A percentile compares a stretch with the other conserved stretches of the same genome.
Evolutionary conservation across 2,113 vertebrate genomes (phyloP).

Genomic region (Cromileptes altivelis): DNA sequence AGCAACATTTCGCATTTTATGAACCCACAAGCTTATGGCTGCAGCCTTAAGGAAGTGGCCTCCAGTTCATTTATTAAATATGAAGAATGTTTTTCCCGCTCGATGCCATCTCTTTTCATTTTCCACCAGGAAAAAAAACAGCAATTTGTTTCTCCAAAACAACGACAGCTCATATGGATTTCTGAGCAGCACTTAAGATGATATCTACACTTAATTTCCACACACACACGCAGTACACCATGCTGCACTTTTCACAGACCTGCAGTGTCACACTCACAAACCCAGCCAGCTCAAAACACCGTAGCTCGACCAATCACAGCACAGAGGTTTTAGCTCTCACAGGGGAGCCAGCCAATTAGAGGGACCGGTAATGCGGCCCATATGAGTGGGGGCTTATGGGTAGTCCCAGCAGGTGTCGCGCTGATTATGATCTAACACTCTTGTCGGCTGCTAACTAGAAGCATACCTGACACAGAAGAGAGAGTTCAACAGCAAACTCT

Average conservation of each 20-base stretch:
- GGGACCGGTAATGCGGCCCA: constrained; percentile 71
- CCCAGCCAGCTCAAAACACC: not conserved
- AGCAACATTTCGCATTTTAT: constrained; percentile 69
- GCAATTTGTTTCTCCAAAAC: constrained; percentile 21
- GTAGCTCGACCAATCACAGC: constrained; percentile 46
- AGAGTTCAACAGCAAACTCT: not conserved
- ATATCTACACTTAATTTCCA: not conserved
- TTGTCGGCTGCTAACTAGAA: constrained; percentile 69
- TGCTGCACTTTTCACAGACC: constrained; percentile 43
- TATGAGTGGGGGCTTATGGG: constrained; percentile 79
- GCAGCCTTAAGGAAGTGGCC: constrained; percentile 23
- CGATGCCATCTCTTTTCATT: constrained; percentile 21
- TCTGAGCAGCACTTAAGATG: not conserved
- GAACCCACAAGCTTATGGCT: constrained; percentile 52
- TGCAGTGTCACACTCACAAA: constrained; percentile 46
- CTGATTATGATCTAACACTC: constrained; percentile 81
- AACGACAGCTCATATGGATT: not conserved
- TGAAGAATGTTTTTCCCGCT: constrained; percentile 38
- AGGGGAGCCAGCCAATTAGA: constrained; percentile 71
- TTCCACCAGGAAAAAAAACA: constrained; percentile 24
- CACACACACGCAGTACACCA: not conserved
- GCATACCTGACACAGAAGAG: constrained; percentile 53
- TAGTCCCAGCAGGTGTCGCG: constrained; percentile 79
- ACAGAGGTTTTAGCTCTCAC: constrained; percentile 39
- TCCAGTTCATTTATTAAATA: constrained; percentile 48